Conservation (phyloP, 1,140 invertebrate genomes). For the honey bee (Apis mellifera) region DNA sequence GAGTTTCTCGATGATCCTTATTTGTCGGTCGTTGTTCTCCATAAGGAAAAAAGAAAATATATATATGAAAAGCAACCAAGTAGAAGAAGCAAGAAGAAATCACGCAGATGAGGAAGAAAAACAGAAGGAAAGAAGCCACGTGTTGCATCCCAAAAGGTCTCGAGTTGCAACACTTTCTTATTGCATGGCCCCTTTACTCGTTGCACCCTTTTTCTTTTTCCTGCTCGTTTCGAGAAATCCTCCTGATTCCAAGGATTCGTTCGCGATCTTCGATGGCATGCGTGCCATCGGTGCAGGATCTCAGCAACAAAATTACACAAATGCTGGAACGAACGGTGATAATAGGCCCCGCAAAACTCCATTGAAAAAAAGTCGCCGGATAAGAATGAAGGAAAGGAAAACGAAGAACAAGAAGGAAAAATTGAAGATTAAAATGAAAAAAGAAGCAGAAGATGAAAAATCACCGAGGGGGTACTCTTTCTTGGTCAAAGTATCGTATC, state of each 20-base stretch:
- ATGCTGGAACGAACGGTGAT: constrained; percentile 35
- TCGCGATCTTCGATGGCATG: constrained; percentile 33
- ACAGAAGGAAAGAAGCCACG: not conserved
- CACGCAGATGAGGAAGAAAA: not conserved
- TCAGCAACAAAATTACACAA: constrained; percentile 56
- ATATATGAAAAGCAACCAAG: not conserved
- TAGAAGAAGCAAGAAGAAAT: not conserved
- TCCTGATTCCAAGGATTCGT: constrained; percentile 31
- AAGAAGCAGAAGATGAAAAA: accelerated
- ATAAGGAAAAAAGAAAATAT: not conserved
- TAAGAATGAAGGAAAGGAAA: not conserved
- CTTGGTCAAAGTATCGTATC: constrained; percentile 4
- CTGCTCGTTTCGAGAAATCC: constrained; percentile 14
- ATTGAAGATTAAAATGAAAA: not conserved
- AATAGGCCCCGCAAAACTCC: constrained; percentile 23
- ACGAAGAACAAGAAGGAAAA: not conserved
- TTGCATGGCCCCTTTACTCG: not conserved
- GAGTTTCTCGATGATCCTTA: not conserved
- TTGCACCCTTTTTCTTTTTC: not conserved
- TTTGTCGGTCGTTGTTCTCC: not conserved
- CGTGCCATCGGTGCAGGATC: constrained; percentile 31
- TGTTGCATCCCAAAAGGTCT: not conserved
- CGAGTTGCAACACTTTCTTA: not conserved
- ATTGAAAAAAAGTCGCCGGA: not conserved
- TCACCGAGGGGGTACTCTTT: not conserved